Evolutionary conservation across 1,140 invertebrate genomes (phyloP), one percentile per base, ranked within the genome.

Genomic region (Trachelipus rathkii): DNA sequence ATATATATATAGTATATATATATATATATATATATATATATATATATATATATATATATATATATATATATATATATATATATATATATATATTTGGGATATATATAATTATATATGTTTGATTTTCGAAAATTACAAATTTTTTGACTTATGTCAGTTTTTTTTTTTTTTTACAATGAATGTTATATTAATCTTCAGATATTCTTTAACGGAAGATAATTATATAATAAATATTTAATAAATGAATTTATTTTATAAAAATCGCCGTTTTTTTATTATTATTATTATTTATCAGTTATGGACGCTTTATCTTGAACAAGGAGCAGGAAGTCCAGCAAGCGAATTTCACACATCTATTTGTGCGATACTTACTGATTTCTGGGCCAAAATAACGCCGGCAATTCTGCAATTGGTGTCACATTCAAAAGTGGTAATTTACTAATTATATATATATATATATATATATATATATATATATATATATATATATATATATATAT

Each of bases 291-390:
- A 84, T 43, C 80, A 95, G 90, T 86, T 99, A 69, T 99, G 97
- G 97, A 99, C 97, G 0, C 91, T 99, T 81, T 99, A 99, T 84
- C 90, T 98, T 84, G 97, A 99, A 85, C 92, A 95, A 85, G 87
- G 92, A 77, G 91, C 94, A 73, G 90, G 87, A 79, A 89, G 85
- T 80, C 80, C 80, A 73, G 90, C 88, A 82, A 88, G 87, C 71
- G 92, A 95, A 83, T 87, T 89, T 72, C 89, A 92, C 83, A 87
- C 89, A 82, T 86, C 90, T 10, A 91, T 92, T 0, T 88, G 92
- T 85, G 91, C 91, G 75, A 93, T 95, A 80, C 88, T 98, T n/a
- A 90, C 97, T 81, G 97, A 99, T 85, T 99, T 99, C 88, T 99
- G 97, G 97, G 92, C 92, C 7, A 95, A 98, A 87, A 92, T 99